Percentiles rank a stretch among this genome's conserved stretches.
phyloP scores from a whole-genome alignment of 2,797 vertebrate genomes.

The Salmo trutta region DNA sequence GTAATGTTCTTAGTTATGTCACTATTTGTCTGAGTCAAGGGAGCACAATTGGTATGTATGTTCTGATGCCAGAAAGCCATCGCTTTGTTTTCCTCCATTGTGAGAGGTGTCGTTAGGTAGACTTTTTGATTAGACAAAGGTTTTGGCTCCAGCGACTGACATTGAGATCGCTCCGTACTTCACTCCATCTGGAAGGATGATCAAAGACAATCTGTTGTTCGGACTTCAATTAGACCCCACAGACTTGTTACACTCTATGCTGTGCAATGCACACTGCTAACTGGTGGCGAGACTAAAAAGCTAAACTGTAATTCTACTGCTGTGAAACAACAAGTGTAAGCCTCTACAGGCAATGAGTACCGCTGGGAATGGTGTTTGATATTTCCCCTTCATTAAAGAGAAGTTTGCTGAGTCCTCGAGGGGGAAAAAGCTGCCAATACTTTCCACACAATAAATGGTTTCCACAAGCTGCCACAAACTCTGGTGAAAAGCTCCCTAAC shows the following conservation, averaged over 20 bases:
- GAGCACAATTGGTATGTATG: conserved; percentile 41
- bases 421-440: not conserved
- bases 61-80: conserved; percentile 42
- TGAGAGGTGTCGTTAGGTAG: conserved; percentile 46
- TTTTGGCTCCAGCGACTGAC: conserved; percentile 44
- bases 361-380: conserved; percentile 1
- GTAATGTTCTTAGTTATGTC: conserved; percentile 6
- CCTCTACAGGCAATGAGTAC: conserved; percentile 4
- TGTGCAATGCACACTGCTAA: conserved; percentile 35
- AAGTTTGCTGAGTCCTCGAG: too few species aligned
- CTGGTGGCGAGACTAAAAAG: conserved; percentile 16
- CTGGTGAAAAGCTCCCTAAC: not conserved
- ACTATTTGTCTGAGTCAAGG: conserved; percentile 31
- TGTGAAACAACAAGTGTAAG: conserved; percentile 13
- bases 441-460: not conserved
- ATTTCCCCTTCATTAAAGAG: conserved; percentile 15
- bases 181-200: conserved; percentile 46
- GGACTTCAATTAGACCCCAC: conserved; percentile 35
- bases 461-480: not conserved
- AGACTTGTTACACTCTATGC: not conserved
- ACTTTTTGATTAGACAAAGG: conserved; percentile 52
- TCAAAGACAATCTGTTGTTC: conserved; percentile 47
- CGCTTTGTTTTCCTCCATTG: conserved; percentile 48
- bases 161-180: conserved; percentile 22
- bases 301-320: conserved; percentile 22